Conservation (phyloP, 1,140 invertebrate genomes). For the Drosophila nikananu region DNA sequence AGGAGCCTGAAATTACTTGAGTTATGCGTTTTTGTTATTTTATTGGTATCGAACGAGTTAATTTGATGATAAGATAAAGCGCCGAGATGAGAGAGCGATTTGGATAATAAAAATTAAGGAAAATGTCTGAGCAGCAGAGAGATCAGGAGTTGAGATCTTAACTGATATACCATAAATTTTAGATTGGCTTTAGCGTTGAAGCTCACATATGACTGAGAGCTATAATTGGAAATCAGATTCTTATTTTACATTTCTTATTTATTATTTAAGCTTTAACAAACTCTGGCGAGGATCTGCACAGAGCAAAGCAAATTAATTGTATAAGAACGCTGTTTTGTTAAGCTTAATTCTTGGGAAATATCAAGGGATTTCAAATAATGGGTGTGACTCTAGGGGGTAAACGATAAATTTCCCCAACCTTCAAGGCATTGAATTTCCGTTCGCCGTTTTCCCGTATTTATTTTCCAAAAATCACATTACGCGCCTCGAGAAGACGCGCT, state of each 20-base stretch:
- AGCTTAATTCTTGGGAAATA: too few species aligned
- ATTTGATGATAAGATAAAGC: slow-evolving; percentile 33
- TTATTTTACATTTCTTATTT: background rate
- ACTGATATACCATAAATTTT: background rate
- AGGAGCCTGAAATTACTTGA: slow-evolving; percentile 23
- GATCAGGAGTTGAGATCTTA: background rate
- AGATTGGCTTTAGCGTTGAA: background rate
- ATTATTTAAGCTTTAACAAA: background rate
- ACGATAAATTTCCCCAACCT: background rate
- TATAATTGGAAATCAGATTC: too few species aligned
- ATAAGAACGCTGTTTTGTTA: background rate
- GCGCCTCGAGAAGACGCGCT: background rate
- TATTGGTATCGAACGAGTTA: slow-evolving; percentile 7
- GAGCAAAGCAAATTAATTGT: background rate
- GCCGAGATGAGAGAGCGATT: slow-evolving; percentile 4
- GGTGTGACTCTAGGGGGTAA: too few species aligned
- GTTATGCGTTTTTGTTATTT: background rate
- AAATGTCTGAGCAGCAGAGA: slow-evolving; percentile 1
- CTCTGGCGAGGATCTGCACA: fast-evolving
- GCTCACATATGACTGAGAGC: background rate
- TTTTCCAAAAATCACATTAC: background rate
- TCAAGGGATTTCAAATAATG: background rate
- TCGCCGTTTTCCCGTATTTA: background rate
- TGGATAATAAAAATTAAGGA: slow-evolving; percentile 2
- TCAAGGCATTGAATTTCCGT: background rate